Evolutionary conservation across 2,113 vertebrate species (phyloP), one percentile per base, ranked within the genome.

Genomic region (Geothlypis trichas): DNA sequence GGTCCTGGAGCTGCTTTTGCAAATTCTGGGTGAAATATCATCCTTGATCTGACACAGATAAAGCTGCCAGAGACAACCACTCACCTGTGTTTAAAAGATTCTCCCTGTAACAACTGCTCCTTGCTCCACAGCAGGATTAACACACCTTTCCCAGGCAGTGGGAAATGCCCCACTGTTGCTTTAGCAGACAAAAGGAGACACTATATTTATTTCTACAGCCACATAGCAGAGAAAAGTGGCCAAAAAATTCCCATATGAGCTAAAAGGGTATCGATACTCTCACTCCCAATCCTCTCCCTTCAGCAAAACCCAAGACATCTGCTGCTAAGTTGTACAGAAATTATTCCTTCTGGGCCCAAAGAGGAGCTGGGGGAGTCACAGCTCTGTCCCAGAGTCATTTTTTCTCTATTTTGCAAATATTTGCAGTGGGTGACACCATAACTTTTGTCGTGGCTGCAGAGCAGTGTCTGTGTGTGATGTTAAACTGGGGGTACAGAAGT

Each of bases 381-480:
- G 86, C 91, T 79, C 92, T 13, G 7, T 31, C 14, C 0, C 14
- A 0, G 54, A 63, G 44, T 4, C 4, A 23, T 0, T 24, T 84
- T 71, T 69, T 9, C 78, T 97, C 71, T 90, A 12, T 84, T 96
- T 92, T 90, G 92, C 83, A 95, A 96, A 96, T 80, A 95, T 96
- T 98, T 97, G 87, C 88, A 87, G 69, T 93, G 59, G 42, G 58
- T 21, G 28, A 51, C 31, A 10, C 79, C 3, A 1, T 79, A 15
- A 52, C 58, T 93, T 80, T 23, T 71, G 93, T 77, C 1, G 1
- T 4, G 10, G 26, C 85, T 41, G 42, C 92, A 89, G 89, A 67
- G 39, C 30, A 2, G 46, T 15, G 49, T 47, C 85, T 85, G 84
- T 28, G 37, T n/a, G 65, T 39, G 74, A 13, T 95, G 93, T 57